Conservation (phyloP, 2,888 invertebrate species). For the Dolichopus griseipennis region DNA sequence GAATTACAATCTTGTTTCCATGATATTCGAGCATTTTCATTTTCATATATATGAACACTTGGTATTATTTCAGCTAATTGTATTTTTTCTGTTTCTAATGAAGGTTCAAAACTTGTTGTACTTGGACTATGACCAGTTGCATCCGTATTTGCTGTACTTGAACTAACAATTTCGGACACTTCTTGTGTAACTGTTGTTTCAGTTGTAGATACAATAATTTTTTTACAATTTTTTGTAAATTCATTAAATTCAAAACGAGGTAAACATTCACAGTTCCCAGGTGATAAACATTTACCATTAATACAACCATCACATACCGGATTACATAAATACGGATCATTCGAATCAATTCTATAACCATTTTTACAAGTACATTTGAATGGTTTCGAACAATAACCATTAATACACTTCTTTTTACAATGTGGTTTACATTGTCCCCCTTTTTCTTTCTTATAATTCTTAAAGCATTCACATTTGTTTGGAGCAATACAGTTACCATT, state of each 20-base stretch:
- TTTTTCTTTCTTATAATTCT: conserved; percentile 29
- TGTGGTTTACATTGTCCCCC: conserved; percentile 36
- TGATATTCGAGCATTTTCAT: neutral
- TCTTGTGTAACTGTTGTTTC: neutral
- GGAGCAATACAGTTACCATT: conserved; percentile 43
- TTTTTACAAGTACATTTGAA: conserved; percentile 51
- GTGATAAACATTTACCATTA: conserved; percentile 20
- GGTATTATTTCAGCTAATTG: neutral
- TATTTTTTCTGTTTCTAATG: neutral
- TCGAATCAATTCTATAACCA: conserved; percentile 42
- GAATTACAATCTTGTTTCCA: neutral
- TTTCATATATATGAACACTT: neutral
- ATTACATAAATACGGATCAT: neutral
- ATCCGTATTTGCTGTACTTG: too few species aligned
- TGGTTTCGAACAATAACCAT: conserved; percentile 53
- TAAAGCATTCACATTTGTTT: conserved; percentile 36
- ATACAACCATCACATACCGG: neutral
- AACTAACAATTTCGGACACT: neutral
- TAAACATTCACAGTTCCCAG: conserved; percentile 25
- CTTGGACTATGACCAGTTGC: too few species aligned
- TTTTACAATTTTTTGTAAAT: neutral
- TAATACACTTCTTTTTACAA: conserved; percentile 39
- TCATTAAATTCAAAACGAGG: neutral
- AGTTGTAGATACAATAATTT: neutral
- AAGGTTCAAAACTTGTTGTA: too few species aligned